Base-by-base conservation (phyloP, 2,797 vertebrate species). In the Xiphophorus birchmanni region DNA sequence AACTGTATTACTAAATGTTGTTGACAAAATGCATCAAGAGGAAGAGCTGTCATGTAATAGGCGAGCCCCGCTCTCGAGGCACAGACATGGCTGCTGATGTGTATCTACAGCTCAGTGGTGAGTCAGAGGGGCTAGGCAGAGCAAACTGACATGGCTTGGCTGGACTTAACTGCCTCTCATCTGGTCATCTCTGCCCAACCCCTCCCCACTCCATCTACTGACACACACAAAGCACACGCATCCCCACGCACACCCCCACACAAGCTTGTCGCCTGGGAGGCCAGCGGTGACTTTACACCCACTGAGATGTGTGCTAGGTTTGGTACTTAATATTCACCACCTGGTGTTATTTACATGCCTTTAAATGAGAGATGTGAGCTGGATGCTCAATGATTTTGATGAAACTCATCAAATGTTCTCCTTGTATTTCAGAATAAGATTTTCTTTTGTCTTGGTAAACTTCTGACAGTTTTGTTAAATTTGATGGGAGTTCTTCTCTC, bases 251-350 rank as follows among this genome's bases (percentile, higher is more conserved):
- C 80, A 81, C 54, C 82, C 73, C 79, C 82, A 84, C 32, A 63
- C 32, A 74, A 42, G 82, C 86, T 75, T 90, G 88, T 92, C 67
- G 74, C 81, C 87, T 87, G 90, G 87, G 89, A 92, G 90, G 87
- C 88, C 88, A 86, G 90, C 87, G 85, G 89, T 86, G 92, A 93
- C 93, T 92, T 92, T 92, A 93, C 91, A 93, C 93, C 85, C 85
- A 76, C 79, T 74, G 84, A 90, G 89, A 84, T 88, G 89, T 90
- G 91, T 94, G 90, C 90, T 82, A 91, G 79, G 65, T 94, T 92
- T 86, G 90, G 93, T 94, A 93, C 93, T 95, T 92, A 95, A 96
- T 95, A 95, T 94, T 94, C 93, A 94, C 93, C 91, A 94, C 88
- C 91, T 91, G 93, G 94, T 94, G 93, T 95, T 93, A 94, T 94